Conservation (phyloP, 2,797 vertebrate species). For the Xyrichtys novacula region DNA sequence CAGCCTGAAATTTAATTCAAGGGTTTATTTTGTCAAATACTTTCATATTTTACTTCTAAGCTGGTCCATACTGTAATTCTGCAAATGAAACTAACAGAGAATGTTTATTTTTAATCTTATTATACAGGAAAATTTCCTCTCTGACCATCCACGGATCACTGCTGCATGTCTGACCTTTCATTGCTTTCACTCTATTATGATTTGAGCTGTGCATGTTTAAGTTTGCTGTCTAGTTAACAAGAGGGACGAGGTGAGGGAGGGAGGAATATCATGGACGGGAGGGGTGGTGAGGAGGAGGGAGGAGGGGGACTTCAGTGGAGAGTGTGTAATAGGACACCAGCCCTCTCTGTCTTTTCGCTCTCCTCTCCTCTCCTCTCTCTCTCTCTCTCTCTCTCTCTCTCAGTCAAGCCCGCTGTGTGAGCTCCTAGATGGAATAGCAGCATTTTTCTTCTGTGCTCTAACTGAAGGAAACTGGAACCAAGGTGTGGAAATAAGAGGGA, state of each 20-base stretch:
- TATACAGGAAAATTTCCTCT: not conserved
- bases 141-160: conserved; percentile 3
- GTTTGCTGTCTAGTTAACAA: conserved; percentile 75
- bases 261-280: conserved; percentile 39
- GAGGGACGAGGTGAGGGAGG: conserved; percentile 51
- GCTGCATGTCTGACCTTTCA: conserved; percentile 50
- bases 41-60: too few relatives aligned
- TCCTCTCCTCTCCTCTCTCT: conserved; percentile 63
- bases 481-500: conserved; percentile 29
- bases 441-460: conserved; percentile 59
- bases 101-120: conserved; percentile 4
- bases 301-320: conserved; percentile 69
- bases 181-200: conserved; percentile 33
- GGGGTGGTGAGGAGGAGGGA: conserved; percentile 34
- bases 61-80: too few relatives aligned
- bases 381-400: conserved; percentile 66
- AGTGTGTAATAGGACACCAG: conserved; percentile 87
- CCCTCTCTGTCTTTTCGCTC: conserved; percentile 76
- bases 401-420: conserved; percentile 74
- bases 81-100: conserved; percentile 4
- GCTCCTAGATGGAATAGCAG: conserved; percentile 79
- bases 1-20: too few relatives aligned
- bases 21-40: too few relatives aligned
- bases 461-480: conserved; percentile 61
- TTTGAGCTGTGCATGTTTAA: conserved; percentile 53